These are phyloP conservation scores for Ptychadena robeensis DNA, from an alignment of 2,797 vertebrate species.

Conservation along the genomic window DNA sequence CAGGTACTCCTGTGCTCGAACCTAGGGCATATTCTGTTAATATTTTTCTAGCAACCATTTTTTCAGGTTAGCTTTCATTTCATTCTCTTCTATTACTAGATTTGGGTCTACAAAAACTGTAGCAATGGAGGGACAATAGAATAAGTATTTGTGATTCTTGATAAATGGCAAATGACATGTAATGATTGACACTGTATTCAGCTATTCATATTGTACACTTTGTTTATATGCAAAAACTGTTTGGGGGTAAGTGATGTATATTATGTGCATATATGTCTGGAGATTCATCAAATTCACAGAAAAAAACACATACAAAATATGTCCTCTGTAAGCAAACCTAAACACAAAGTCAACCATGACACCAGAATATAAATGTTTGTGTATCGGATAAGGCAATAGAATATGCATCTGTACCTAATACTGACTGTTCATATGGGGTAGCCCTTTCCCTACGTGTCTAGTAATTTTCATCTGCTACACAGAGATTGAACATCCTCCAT, in stretches of 20 bases:
- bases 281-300: not conserved
- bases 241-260: not conserved
- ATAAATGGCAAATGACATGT: too few relatives aligned
- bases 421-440: not conserved
- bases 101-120: too few relatives aligned
- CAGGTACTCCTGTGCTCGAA: too few relatives aligned
- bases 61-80: too few relatives aligned
- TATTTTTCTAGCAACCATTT: too few relatives aligned
- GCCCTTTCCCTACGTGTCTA: not conserved
- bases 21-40: too few relatives aligned
- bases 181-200: too few relatives aligned
- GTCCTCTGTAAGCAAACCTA: not conserved
- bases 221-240: too few relatives aligned
- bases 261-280: not conserved
- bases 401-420: not conserved
- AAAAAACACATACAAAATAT: not conserved
- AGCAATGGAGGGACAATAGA: too few relatives aligned
- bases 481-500: not conserved
- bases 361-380: not conserved
- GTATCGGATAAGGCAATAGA: not conserved
- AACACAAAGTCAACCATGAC: not conserved
- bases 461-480: not conserved
- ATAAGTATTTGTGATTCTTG: too few relatives aligned
- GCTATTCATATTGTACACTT: too few relatives aligned
- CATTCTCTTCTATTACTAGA: too few relatives aligned